These are phyloP conservation scores for Tympanuchus pallidicinctus DNA, from an alignment of 2,113 vertebrate species.

Conservation along the genomic window DNA sequence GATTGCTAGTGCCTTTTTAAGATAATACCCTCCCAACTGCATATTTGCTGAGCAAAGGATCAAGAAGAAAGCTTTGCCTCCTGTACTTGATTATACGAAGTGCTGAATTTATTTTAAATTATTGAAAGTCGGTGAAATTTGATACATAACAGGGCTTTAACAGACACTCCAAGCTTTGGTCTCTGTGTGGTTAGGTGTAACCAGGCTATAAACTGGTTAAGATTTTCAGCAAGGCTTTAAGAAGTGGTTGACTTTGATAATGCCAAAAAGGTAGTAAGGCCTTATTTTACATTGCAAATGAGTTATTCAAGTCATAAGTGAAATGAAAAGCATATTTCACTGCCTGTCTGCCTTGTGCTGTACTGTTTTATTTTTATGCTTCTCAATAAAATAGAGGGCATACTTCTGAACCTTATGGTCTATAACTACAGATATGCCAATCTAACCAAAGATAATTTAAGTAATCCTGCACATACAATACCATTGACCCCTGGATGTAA, in stretches of 20 bases:
- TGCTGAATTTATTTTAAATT: not conserved
- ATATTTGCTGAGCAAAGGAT: not conserved
- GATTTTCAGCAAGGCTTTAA: slow-evolving; percentile 13
- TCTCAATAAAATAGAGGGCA: slow-evolving; percentile 73
- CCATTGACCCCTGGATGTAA: not conserved
- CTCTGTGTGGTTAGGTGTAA: not conserved
- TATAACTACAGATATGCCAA: slow-evolving; percentile 61
- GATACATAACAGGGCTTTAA: not conserved
- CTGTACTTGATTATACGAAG: not conserved
- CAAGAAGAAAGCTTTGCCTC: not conserved
- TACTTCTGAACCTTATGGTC: slow-evolving; percentile 58
- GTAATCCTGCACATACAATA: slow-evolving; percentile 31
- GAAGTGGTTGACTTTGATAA: slow-evolving; percentile 45
- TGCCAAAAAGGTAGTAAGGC: slow-evolving; percentile 39
- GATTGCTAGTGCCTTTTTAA: not conserved
- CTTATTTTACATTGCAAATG: slow-evolving; percentile 74
- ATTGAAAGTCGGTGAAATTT: not conserved
- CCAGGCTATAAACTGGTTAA: not conserved
- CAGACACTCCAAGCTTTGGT: not conserved
- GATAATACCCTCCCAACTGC: not conserved
- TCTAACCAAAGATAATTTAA: slow-evolving; percentile 69
- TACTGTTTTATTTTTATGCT: slow-evolving; percentile 74
- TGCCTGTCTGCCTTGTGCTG: slow-evolving; percentile 59
- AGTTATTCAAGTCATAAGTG: slow-evolving; percentile 72
- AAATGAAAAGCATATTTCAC: slow-evolving; percentile 75